Evolutionary conservation across 2,888 invertebrate species (phyloP).

Genomic region (Scaptomyza polygonia): DNA sequence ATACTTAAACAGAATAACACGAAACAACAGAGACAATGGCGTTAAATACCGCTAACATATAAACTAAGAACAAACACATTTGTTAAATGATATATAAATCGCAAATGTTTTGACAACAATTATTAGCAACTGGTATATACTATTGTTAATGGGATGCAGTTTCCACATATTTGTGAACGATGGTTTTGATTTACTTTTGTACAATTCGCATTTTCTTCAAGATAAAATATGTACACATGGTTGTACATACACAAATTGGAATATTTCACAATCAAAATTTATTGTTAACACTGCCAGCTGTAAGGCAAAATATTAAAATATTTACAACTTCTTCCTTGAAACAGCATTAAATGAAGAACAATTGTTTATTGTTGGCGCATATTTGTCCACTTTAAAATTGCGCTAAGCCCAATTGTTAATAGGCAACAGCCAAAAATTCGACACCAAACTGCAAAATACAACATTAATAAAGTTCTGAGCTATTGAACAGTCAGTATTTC

Average conservation of each 20-base stretch:
- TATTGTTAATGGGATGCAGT: conserved; percentile 43
- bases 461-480: conserved; percentile 13
- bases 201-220: conserved; percentile 11
- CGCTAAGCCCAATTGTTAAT: conserved; percentile 6
- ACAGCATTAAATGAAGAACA: conserved; percentile 17
- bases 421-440: conserved; percentile 31
- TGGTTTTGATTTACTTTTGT: conserved; percentile 17
- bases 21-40: conserved; percentile 50
- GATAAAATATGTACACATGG: not conserved
- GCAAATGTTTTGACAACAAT: conserved; percentile 43
- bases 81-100: conserved; percentile 39
- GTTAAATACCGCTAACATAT: conserved; percentile 49
- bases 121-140: conserved; percentile 8
- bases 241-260: conserved; percentile 5
- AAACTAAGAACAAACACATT: conserved; percentile 38
- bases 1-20: conserved; percentile 9
- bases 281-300: conserved; percentile 68
- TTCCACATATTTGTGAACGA: conserved; percentile 19
- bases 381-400: conserved; percentile 21
- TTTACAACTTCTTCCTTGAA: conserved; percentile 14
- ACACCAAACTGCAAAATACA: conserved; percentile 27
- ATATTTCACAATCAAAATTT: conserved; percentile 16
- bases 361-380: conserved; percentile 15
- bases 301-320: conserved; percentile 40
- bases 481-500: too few species aligned